These are phyloP conservation scores for Halichoerus grypus DNA, from an alignment of 2,113 vertebrate genomes.

Conservation along the genomic window DNA sequence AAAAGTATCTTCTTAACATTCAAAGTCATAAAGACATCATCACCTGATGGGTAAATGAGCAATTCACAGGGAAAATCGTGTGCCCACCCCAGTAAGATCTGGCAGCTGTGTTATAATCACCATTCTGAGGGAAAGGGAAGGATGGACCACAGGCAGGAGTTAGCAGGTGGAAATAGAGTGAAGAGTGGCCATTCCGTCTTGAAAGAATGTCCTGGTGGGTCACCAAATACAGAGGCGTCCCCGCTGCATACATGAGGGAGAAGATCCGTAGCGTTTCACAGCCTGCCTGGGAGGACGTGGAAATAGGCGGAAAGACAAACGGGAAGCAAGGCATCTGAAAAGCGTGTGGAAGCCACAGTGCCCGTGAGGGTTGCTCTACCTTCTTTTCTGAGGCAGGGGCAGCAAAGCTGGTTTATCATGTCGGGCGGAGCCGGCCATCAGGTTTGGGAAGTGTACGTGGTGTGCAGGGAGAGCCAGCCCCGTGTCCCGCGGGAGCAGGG, in stretches of 20 bases:
- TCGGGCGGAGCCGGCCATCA: not conserved
- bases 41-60: not conserved
- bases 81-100: not conserved
- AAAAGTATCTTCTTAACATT: not conserved
- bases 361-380: not conserved
- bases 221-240: not conserved
- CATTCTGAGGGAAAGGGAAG: not conserved
- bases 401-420: too few relatives aligned
- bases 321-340: not conserved
- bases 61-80: not conserved
- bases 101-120: not conserved
- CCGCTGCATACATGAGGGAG: rapidly evolving
- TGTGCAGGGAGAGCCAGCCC: not conserved
- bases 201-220: not conserved
- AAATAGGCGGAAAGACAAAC: not conserved
- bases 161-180: too few relatives aligned
- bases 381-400: not conserved
- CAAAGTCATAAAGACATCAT: not conserved
- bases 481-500: rapidly evolving
- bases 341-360: not conserved
- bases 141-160: not conserved
- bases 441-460: too few relatives aligned
- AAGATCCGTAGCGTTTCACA: not conserved
- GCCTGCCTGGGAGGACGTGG: not conserved
- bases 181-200: rapidly evolving